A percentile compares a stretch with the other conserved stretches of the same genome.
Evolutionary conservation across 2,797 vertebrate genomes (phyloP).

Genomic region (Crypturellus tataupa): DNA sequence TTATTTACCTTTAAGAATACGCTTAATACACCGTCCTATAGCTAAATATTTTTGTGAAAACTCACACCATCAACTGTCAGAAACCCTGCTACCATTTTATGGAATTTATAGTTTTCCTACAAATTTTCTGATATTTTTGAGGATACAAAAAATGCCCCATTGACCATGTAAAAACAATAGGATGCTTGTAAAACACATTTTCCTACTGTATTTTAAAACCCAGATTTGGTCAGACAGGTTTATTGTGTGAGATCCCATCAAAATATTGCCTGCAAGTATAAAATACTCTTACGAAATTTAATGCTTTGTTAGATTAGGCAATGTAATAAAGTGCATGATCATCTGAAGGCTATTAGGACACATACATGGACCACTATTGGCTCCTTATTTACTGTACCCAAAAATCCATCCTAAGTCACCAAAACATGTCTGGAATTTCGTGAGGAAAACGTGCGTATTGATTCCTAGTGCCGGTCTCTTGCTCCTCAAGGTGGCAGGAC

Average conservation of each 20-base stretch:
- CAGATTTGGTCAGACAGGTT: slow-evolving; percentile 65
- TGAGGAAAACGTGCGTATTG: background rate
- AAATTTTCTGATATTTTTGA: slow-evolving; percentile 61
- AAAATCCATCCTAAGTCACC: background rate
- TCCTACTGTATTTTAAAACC: slow-evolving; percentile 61
- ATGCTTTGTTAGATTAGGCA: slow-evolving; percentile 62
- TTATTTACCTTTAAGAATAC: slow-evolving; percentile 87
- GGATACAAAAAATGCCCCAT: slow-evolving; percentile 69
- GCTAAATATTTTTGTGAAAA: slow-evolving; percentile 84
- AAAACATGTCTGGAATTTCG: background rate
- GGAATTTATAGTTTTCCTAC: slow-evolving; percentile 67
- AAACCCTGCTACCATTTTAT: slow-evolving; percentile 59
- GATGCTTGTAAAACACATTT: slow-evolving; percentile 75
- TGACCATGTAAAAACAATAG: slow-evolving; percentile 70
- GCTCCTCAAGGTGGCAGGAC: slow-evolving; percentile 46
- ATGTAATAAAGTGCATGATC: slow-evolving; percentile 4
- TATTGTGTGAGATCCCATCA: slow-evolving; percentile 60
- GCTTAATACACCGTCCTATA: slow-evolving; percentile 79
- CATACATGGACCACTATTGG: background rate
- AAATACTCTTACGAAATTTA: slow-evolving; percentile 71
- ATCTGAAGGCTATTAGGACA: slow-evolving; percentile 9
- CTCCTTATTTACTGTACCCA: background rate
- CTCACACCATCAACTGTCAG: slow-evolving; percentile 71
- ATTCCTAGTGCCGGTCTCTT: slow-evolving; percentile 7
- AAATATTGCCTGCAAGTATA: slow-evolving; percentile 55